These are phyloP conservation scores for Psittacus erithacus DNA, from an alignment of 2,113 vertebrate genomes.

Conservation along the genomic window DNA sequence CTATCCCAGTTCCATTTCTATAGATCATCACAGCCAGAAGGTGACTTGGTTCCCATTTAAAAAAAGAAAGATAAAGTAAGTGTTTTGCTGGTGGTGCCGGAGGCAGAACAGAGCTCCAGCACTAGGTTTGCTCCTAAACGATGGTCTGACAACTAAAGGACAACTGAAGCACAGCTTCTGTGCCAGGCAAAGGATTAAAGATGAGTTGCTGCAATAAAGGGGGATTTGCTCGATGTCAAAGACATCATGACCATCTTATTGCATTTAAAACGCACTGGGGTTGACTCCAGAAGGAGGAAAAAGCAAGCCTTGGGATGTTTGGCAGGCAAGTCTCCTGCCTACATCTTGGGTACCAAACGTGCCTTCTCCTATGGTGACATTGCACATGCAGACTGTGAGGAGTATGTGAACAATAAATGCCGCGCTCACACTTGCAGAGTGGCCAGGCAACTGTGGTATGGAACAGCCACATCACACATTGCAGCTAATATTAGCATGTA, in stretches of 20 bases:
- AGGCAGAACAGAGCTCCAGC: background rate
- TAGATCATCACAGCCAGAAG: background rate
- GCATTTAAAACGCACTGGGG: background rate
- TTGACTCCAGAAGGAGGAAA: background rate
- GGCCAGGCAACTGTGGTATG: background rate
- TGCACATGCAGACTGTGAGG: background rate
- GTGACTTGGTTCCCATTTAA: background rate
- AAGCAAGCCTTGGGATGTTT: background rate
- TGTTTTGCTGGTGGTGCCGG: background rate
- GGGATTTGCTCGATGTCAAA: background rate
- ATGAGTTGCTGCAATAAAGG: background rate
- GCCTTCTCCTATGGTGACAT: background rate
- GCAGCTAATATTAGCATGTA: conserved; percentile 11
- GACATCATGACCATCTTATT: background rate
- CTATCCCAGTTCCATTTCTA: background rate
- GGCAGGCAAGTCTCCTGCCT: background rate
- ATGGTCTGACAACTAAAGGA: background rate
- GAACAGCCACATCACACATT: conserved; percentile 18
- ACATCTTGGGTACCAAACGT: background rate
- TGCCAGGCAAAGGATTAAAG: background rate
- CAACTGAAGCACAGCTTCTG: background rate
- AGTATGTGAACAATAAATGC: background rate
- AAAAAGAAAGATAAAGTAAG: background rate
- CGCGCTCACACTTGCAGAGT: background rate
- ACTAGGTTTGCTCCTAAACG: background rate